Evolutionary conservation across 2,888 invertebrate genomes (phyloP).

Genomic region (Anthrax anthrax): DNA sequence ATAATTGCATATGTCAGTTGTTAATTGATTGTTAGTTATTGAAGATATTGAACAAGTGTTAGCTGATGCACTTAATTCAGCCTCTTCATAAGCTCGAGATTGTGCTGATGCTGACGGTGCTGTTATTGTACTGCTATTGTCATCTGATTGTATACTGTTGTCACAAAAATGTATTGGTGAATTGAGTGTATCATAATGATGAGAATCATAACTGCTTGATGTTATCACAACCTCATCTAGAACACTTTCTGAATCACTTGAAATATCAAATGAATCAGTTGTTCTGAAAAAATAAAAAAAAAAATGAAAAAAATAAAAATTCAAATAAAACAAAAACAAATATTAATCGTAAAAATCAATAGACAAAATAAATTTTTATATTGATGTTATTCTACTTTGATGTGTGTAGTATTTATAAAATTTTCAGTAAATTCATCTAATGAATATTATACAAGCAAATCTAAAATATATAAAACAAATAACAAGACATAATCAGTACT

Average conservation of each 20-base stretch:
- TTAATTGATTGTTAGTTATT: slow-evolving; percentile 23
- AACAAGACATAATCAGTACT: no score
- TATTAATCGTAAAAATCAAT: no score
- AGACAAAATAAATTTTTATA: no score
- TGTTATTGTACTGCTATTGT: slow-evolving; percentile 20
- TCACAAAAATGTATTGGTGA: slow-evolving; percentile 34
- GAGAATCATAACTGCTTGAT: slow-evolving; percentile 19
- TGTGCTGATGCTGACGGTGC: slow-evolving; percentile 12
- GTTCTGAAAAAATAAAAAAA: slow-evolving; percentile 20
- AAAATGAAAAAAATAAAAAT: background rate
- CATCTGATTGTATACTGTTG: slow-evolving; percentile 30
- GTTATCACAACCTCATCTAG: slow-evolving; percentile 33
- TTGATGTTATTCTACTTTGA: no score
- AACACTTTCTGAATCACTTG: slow-evolving; percentile 33
- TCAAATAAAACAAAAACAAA: background rate
- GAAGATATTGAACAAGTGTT: background rate
- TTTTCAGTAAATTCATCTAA: no score
- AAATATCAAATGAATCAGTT: slow-evolving; percentile 35
- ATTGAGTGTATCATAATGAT: slow-evolving; percentile 26
- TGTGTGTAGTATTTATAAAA: no score
- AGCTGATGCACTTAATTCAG: slow-evolving; percentile 5
- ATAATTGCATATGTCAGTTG: slow-evolving; percentile 32
- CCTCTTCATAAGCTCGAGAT: slow-evolving; percentile 5
- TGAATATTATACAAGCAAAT: no score
- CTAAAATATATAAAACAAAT: no score